Evolutionary conservation across 2,113 vertebrate genomes (phyloP).

Genomic region (Diglossa brunneiventris): DNA sequence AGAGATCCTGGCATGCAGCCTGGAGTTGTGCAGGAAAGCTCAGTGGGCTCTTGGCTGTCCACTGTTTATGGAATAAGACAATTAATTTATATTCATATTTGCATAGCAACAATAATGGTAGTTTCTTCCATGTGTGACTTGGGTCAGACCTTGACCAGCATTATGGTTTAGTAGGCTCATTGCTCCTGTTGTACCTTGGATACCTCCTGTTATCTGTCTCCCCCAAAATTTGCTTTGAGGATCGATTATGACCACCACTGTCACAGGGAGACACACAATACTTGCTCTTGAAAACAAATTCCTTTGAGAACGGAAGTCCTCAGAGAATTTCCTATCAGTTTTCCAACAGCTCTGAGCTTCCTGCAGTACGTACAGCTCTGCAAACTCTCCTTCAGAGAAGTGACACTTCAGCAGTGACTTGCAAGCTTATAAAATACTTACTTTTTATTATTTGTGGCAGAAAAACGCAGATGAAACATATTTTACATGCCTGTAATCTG

Average conservation of each 20-base stretch:
- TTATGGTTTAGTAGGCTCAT: not conserved
- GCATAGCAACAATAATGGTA: too few relatives aligned
- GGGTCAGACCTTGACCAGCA: not conserved
- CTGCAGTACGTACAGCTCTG: not conserved
- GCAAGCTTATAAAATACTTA: not conserved
- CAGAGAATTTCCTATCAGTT: not conserved
- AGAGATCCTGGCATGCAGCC: not conserved
- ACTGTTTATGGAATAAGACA: not conserved
- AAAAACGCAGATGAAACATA: not conserved
- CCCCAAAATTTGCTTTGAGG: not conserved
- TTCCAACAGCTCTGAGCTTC: not conserved
- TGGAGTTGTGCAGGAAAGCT: not conserved
- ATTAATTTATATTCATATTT: not conserved
- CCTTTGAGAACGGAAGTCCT: not conserved
- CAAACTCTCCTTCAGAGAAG: not conserved
- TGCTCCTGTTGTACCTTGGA: not conserved
- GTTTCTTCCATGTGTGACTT: not conserved
- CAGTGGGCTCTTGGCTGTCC: not conserved
- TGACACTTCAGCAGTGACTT: not conserved
- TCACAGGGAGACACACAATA: not conserved
- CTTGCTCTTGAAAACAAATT: not conserved
- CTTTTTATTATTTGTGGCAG: not conserved
- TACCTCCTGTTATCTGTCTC: not conserved
- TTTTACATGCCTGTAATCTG: not conserved
- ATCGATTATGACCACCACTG: too few relatives aligned